Evolutionary conservation across 2,888 invertebrate species (phyloP).

Genomic region (Polyploca ridens): DNA sequence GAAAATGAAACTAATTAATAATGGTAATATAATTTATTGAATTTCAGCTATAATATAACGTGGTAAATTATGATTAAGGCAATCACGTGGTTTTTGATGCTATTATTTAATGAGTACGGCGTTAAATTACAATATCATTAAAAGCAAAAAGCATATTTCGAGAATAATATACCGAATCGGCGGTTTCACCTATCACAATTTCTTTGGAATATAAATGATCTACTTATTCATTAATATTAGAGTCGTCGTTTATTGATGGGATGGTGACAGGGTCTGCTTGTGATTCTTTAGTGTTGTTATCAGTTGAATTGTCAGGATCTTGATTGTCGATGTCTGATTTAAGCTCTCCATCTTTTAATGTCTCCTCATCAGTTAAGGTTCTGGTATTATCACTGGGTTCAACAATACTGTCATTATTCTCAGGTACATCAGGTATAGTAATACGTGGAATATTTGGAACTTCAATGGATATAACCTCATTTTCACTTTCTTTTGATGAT

Average conservation of each 20-base stretch:
- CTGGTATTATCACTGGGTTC: constrained; percentile 34
- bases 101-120: constrained; percentile 69
- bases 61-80: constrained; percentile 81
- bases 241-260: constrained; percentile 39
- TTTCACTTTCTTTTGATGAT: constrained; percentile 74
- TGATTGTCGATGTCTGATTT: constrained; percentile 42
- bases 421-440: constrained; percentile 44
- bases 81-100: constrained; percentile 80
- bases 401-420: constrained; percentile 45
- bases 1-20: constrained; percentile 46
- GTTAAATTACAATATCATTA: constrained; percentile 72
- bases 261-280: constrained; percentile 41
- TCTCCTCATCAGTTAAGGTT: constrained; percentile 28
- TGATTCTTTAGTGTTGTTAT: constrained; percentile 41
- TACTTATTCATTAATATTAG: constrained; percentile 52
- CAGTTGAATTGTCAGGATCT: constrained; percentile 39
- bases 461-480: constrained; percentile 73
- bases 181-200: constrained; percentile 76
- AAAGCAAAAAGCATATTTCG: constrained; percentile 74
- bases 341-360: constrained; percentile 40
- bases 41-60: constrained; percentile 75
- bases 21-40: constrained; percentile 82
- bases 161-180: constrained; percentile 75
- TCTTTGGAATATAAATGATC: constrained; percentile 74
- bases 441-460: constrained; percentile 63